phyloP scores from a whole-genome alignment of 2,797 vertebrate genomes.

The Scarus forsteni region DNA sequence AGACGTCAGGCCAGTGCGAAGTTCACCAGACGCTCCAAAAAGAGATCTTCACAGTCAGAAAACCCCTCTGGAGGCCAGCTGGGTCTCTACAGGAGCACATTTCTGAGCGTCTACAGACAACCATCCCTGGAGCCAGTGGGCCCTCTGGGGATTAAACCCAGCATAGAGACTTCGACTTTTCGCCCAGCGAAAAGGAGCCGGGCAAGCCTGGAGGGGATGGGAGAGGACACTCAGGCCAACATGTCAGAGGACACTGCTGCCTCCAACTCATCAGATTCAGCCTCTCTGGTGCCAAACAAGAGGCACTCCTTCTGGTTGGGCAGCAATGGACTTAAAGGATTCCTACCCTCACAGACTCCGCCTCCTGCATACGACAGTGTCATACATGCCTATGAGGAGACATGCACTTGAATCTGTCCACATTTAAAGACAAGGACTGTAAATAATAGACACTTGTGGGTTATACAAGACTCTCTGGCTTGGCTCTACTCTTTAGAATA shows the following conservation, averaged over 20 bases:
- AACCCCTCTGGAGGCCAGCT: slow-evolving; percentile 75
- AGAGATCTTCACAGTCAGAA: slow-evolving; percentile 71
- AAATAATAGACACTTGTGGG: slow-evolving; percentile 3
- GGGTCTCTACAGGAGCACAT: slow-evolving; percentile 92
- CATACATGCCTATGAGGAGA: slow-evolving; percentile 90
- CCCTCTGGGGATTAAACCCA: slow-evolving; percentile 91
- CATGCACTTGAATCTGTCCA: slow-evolving; percentile 72
- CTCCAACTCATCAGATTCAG: slow-evolving; percentile 71
- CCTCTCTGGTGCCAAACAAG: slow-evolving; percentile 75
- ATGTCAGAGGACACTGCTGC: slow-evolving; percentile 78
- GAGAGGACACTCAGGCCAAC: slow-evolving; percentile 82
- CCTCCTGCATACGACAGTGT: slow-evolving; percentile 95
- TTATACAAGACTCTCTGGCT: slow-evolving; percentile 19
- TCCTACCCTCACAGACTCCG: slow-evolving; percentile 88
- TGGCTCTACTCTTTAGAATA: slow-evolving; percentile 5
- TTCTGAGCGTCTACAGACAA: slow-evolving; percentile 92
- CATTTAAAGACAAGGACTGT: slow-evolving; percentile 5
- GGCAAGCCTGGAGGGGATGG: slow-evolving; percentile 71
- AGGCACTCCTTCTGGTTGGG: slow-evolving; percentile 93
- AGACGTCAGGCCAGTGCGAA: slow-evolving; percentile 89
- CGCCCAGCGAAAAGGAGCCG: slow-evolving; percentile 89
- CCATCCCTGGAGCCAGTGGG: slow-evolving; percentile 92
- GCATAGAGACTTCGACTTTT: slow-evolving; percentile 91
- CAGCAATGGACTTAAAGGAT: slow-evolving; percentile 86
- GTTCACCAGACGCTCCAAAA: slow-evolving; percentile 89